Base-by-base conservation (phyloP, 2,797 vertebrate species). In the Cyclopterus lumpus region DNA sequence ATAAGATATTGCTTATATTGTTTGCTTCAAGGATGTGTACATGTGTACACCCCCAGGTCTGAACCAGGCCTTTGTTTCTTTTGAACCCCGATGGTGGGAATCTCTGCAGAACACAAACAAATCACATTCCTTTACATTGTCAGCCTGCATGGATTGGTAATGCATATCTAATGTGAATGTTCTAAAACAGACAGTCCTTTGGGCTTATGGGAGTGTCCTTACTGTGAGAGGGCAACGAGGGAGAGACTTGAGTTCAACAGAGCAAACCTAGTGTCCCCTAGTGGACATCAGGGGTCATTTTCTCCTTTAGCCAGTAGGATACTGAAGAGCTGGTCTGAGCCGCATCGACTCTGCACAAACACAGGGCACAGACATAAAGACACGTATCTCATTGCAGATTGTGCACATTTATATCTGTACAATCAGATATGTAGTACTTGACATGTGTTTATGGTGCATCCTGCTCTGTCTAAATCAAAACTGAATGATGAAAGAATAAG, bases 231-330 rank as follows among this genome's bases (percentile, higher is more conserved):
- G 67, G 48, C 57, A 20, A 77, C 66, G 59, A 18, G 12, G 51
- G 30, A 71, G 40, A 71, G 69, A 57, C 80, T 67, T 73, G 57
- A 73, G 16, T 70, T 81, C 58, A 84, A 70, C 62, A 62, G 58
- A 80, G 73, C 67, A 80, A 71, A 81, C 71, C 71, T 79, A 90
- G 71, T 93, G 93, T 90, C 92, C 90, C 88, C 93, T 92, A 86
- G 89, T 93, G 92, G 91, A 83, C 74, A 34, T 65, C 24, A 32
- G 49, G n/a, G 49, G 69, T 79, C 71, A 79, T 24, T 77, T 75
- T 61, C 9, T 65, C 10, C 42, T 72, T 66, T 4, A 67, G 51
- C 66, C 30, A 44, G 32, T 36, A 34, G 12, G 22, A 70, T 30
- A 36, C 24, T 73, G 15, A 78, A 22, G 22, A 71, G 55, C 54